Evolutionary conservation across 2,797 vertebrate species (phyloP).

Genomic region (Vespertilio murinus): DNA sequence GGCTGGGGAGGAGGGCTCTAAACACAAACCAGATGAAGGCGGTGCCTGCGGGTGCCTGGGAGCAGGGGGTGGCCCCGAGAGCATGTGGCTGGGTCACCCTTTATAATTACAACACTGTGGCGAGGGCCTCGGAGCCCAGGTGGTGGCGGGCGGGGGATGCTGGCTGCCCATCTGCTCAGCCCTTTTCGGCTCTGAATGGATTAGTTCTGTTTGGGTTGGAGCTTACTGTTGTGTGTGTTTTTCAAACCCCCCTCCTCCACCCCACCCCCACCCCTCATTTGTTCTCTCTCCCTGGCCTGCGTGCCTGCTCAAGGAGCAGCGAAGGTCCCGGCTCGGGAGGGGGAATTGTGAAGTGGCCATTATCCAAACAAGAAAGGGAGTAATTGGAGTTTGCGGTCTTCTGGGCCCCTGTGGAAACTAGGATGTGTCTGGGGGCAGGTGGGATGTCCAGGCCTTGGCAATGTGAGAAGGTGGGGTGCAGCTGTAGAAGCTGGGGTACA

Average conservation of each 20-base stretch:
- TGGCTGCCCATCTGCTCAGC: slow-evolving; percentile 72
- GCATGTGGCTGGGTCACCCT: slow-evolving; percentile 63
- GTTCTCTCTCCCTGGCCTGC: slow-evolving; percentile 42
- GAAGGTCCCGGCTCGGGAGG: background rate
- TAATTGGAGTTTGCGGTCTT: background rate
- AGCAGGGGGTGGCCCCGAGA: slow-evolving; percentile 58
- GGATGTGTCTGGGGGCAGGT: background rate
- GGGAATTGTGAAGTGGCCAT: slow-evolving; percentile 27
- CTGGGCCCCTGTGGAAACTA: background rate
- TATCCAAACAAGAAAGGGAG: slow-evolving; percentile 48
- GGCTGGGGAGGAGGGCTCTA: background rate
- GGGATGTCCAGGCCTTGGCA: background rate
- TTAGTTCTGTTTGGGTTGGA: slow-evolving; percentile 76
- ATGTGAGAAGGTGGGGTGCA: background rate
- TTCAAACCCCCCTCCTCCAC: slow-evolving; percentile 17
- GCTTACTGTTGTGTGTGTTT: slow-evolving; percentile 70
- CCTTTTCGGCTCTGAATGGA: slow-evolving; percentile 64
- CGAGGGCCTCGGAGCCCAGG: slow-evolving; percentile 50
- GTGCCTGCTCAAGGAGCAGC: background rate
- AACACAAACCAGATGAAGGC: slow-evolving; percentile 69
- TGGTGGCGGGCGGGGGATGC: background rate
- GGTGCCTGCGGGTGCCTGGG: slow-evolving; percentile 62
- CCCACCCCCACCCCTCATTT: background rate
- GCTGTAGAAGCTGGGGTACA: background rate
- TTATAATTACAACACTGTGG: slow-evolving; percentile 60